Base-by-base conservation (phyloP, 2,113 vertebrate species). In the Steatornis caripensis region DNA sequence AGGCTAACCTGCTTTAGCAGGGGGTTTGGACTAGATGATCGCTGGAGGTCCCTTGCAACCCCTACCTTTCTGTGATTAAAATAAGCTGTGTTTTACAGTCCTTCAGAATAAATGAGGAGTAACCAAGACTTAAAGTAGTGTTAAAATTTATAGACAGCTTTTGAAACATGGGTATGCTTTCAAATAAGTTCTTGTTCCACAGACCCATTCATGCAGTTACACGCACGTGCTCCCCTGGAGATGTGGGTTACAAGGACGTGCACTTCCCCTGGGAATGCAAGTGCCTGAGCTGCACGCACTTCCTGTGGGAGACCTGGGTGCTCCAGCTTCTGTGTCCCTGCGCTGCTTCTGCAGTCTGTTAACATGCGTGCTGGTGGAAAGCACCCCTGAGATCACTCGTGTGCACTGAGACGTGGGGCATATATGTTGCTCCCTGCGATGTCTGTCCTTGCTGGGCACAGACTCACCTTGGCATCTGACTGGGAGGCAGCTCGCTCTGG, bases 351-450 rank as follows among this genome's bases (percentile, higher is more conserved):
- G 20, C n/a, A 27, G 10, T 15, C 46, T 23, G 0, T 55, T 51
- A 8, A 27, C 0, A 0, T 5, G 4, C 2, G 1, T 18, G n/a
- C 65, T 74, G 54, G n/a, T 43, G 21, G 49, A 45, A 83, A 26
- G 29, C 34, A 26, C 13, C 23, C 23, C 16, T 0, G 4, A 45
- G 64, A 36, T 39, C 41, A 13, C 30, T 1, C 0, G 0, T 23
- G 41, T 6, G 2, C 5, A 3, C 39, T 45, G 39, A 39, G 15
- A 10, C 32, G 18, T 26, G 20, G 24, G 39, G 4, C 7, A 1
- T 23, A 2, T 17, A 1, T n/a, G 27, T 46, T 23, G 36, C 27
- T 69, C 16, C 27, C 13, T 5, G 4, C 2, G 0, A 5, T 15
- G 30, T 37, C 51, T 51, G 74, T 55, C 14, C 34, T 71, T 3